Base-by-base conservation (phyloP, 1,140 invertebrate genomes). In the Eulimnadia texana region DNA sequence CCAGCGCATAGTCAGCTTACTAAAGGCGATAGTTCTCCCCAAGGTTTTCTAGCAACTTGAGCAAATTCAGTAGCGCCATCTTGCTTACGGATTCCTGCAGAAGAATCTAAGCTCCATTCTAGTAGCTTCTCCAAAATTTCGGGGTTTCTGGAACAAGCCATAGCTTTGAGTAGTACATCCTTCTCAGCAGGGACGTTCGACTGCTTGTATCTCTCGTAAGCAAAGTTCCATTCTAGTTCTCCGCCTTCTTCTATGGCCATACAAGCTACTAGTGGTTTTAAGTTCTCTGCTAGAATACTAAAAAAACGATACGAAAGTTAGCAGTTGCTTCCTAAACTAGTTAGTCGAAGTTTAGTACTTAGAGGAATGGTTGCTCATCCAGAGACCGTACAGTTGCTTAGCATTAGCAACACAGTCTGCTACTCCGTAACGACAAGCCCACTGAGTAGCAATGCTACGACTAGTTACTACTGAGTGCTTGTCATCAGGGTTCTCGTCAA, bases 1-100 rank as follows among this genome's bases (percentile, higher is more conserved):
- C 86, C 86, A 90, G 63, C 88, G 82, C 27, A 81, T 81, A 60
- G 83, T 78, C 1, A 89, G 73, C 67, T 83, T 89, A 65, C 81
- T 81, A 67, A 87, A 88, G 0, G 82, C 82, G 19, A 90, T 51
- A 24, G 69, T 64, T 42, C 67, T 27, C 9, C 71, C 71, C 20
- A 69, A 64, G 1, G 64, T 42, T 47, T 68, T 70, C 2, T 60
- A n/a, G 71, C 70, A 0, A 72, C 63, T 9, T 66, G 52, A 6
- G 63, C 25, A 52, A 72, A 70, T 1, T 70, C 68, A 22, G 60
- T 58, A 23, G 51, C 60, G 0, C 67, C 70, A 61, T 72, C 71
- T 63, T 72, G 71, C 50, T 64, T 65, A 11, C 68, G 54, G 27
- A 72, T 72, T 47, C 42, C 42, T 16, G 50, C 29, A 9, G 55